Base-by-base conservation (phyloP, 1,140 invertebrate genomes). In the Adelges cooleyi region DNA sequence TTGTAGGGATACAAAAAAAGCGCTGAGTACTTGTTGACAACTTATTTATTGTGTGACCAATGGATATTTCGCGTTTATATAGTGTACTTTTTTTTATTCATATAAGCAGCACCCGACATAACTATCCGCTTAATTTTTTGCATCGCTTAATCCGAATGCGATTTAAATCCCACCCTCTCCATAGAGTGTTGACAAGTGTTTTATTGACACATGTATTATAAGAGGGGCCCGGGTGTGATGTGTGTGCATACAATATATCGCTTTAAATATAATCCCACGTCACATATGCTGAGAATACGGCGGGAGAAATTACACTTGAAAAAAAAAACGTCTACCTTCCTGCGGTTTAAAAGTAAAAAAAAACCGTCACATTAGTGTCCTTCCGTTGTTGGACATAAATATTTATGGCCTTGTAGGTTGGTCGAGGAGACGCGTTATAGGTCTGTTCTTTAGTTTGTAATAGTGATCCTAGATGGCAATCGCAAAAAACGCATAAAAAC, bases 371-470 rank as follows among this genome's bases (percentile, higher is more conserved):
- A 36, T 36, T 10, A 20, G 17, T 36, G 51, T 54, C 33, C 38
- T 15, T 6, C 29, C 11, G 29, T 33, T 11, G 29, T 33, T 33
- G 11, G 29, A 11, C 0, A 1, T 40, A n/a, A 42, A n/a, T 23
- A 56, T 56, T 44, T 56, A 56, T 38, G 18, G 10, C 36, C 38
- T 1, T 17, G 15, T 53, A 53, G 3, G 36, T 53, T 20, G 22
- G 17, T 13, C 33, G 40, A 11, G 23, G 13, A 38, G 8, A 56
- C 33, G 25, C 10, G 17, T 38, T 22, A 42, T 42, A 25, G 25
- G 42, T 17, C 29, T 46, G 38, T 56, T 62, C 17, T 62, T 62
- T 46, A 59, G 44, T 59, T 59, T 17, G 53, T 42, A 62, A 62
- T 40, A 36, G 56, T 46, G 29, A 18, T n/a, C n/a, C 25, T 25